Evolutionary conservation across 2,797 vertebrate species (phyloP).

Genomic region (Pseudomugil tenellus): DNA sequence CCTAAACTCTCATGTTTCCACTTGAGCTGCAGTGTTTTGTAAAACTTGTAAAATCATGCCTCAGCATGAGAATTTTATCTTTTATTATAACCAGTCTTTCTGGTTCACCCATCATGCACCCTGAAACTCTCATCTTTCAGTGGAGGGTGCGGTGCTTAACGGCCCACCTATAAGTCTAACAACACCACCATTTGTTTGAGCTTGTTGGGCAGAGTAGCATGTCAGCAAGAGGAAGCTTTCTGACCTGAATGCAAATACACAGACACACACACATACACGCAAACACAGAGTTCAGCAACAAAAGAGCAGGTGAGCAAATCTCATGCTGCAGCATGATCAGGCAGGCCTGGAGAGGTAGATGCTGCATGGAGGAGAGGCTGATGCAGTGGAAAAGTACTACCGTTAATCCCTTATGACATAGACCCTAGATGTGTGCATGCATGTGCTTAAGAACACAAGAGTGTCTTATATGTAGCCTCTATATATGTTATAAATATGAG

Average conservation of each 20-base stretch:
- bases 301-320: constrained; percentile 62
- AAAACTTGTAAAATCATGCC: constrained; percentile 33
- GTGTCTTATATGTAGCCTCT: neutral
- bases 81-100: constrained; percentile 38
- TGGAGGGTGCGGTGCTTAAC: neutral
- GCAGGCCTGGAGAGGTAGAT: constrained; percentile 58
- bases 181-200: constrained; percentile 21
- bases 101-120: constrained; percentile 15
- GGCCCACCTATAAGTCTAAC: constrained; percentile 31
- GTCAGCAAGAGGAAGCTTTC: constrained; percentile 28
- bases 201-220: constrained; percentile 17
- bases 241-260: constrained; percentile 14
- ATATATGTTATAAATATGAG: neutral
- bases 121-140: constrained; percentile 4
- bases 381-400: constrained; percentile 76
- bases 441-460: constrained; percentile 8
- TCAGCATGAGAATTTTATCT: neutral
- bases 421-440: constrained; percentile 14
- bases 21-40: neutral
- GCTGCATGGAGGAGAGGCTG: constrained; percentile 34
- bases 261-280: constrained; percentile 3
- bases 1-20: constrained; percentile 8
- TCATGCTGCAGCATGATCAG: constrained; percentile 65
- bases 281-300: constrained; percentile 37
- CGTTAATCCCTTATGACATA: constrained; percentile 49